phyloP scores from a whole-genome alignment of 2,797 vertebrate genomes.

The Prunella strophiata region DNA sequence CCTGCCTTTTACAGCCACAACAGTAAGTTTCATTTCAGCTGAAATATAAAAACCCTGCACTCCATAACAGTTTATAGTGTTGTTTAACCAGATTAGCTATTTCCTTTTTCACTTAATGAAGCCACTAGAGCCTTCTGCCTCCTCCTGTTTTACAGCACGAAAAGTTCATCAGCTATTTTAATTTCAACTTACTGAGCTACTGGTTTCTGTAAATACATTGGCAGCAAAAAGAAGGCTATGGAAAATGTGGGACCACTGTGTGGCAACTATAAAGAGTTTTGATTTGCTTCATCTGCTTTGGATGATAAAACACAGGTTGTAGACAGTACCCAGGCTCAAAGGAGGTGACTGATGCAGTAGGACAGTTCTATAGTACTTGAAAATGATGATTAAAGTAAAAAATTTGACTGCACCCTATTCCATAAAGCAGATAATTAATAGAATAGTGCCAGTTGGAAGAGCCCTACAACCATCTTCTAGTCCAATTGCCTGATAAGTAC shows the following conservation, averaged over 20 bases:
- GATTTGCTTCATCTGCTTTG: not conserved
- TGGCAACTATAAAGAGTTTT: not conserved
- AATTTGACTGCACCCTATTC: not conserved
- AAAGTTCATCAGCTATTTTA: not conserved
- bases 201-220: not conserved
- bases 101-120: not conserved
- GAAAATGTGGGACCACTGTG: not conserved
- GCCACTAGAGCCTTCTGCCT: not conserved
- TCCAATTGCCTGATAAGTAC: not conserved
- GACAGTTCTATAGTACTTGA: not conserved
- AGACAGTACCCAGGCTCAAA: not conserved
- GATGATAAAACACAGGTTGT: not conserved
- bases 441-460: not conserved
- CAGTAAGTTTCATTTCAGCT: not conserved
- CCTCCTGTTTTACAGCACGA: not conserved
- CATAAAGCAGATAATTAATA: not conserved
- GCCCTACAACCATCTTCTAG: not conserved
- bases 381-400: not conserved
- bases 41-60: not conserved
- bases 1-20: not conserved
- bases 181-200: not conserved
- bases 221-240: not conserved
- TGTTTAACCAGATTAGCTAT: not conserved
- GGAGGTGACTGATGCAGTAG: not conserved
- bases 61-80: not conserved